phyloP scores from a whole-genome alignment of 2,113 vertebrate species.

The Eretmodus cyanostictus region DNA sequence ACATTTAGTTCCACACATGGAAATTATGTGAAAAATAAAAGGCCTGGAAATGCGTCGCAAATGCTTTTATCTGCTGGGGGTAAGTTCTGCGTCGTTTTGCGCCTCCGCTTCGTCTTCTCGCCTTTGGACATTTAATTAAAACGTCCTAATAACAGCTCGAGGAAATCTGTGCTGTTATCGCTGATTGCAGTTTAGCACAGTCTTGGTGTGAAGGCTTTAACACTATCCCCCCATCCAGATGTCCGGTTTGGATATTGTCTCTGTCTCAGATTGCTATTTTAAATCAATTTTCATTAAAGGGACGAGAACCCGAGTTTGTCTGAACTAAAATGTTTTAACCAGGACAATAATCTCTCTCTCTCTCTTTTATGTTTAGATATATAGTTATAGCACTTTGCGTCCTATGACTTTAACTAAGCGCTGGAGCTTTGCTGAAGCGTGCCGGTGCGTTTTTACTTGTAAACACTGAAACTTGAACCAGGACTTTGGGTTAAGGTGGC shows the following conservation, averaged over 20 bases:
- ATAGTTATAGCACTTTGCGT: neutral
- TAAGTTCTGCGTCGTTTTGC: constrained; percentile 17
- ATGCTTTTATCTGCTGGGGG: constrained; percentile 41
- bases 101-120: neutral
- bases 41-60: constrained; percentile 43
- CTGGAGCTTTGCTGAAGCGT: neutral
- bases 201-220: neutral
- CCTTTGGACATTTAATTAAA: neutral
- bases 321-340: neutral
- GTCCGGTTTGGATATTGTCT: neutral
- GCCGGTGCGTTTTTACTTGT: neutral
- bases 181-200: neutral
- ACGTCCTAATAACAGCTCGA: neutral
- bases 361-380: neutral
- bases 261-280: neutral
- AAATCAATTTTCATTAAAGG: rapidly evolving
- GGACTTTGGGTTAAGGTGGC: neutral
- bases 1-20: neutral
- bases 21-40: constrained; percentile 22
- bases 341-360: neutral
- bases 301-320: neutral
- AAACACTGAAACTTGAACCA: neutral
- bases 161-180: neutral
- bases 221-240: neutral
- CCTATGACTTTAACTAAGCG: neutral